Evolutionary conservation across 2,888 invertebrate genomes (phyloP), one percentile per base, ranked within the genome.

Genomic region (Timema cristinae): DNA sequence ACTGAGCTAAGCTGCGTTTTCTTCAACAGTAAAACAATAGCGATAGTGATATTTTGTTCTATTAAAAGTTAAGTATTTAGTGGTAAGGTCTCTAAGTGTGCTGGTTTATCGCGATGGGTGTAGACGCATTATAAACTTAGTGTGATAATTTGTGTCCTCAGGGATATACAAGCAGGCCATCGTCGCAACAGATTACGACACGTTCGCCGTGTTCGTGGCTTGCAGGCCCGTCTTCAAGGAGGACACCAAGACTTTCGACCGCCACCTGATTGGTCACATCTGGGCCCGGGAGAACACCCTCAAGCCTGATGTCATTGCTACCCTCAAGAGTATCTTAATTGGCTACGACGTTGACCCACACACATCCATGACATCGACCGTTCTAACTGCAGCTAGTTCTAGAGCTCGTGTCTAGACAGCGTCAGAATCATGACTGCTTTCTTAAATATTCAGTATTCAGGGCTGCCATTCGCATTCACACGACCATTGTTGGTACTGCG

Each of bases 151-250:
- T 32, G 32, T 32, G 32, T 32, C 32, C 32, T 32, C 73, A 75
- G 75, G 69, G 32, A 51, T 73, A 47, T 73, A 59, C 73, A 73
- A 69, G 67, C 61, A 69, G 54, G 71, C 72, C 68, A 56, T 75
- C 1, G 69, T 75, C 49, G 72, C 74, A 15, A 74, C 75, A 66
- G 74, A 75, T 71, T 75, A 75, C 71, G 74, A 74, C 10, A 72
- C 52, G 56, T 75, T 72, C 67, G 75, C 75, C 67, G 68, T 73
- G 7, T 70, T 71, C 72, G 13, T 74, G n/a, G 70, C 72, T 10
- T 75, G 75, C 73, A 71, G 56, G 16, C 71, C 70, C 7, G 50
- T 52, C 9, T 75, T 71, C 71, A 71, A 74, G 50, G 54, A 61
- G 11, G 15, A 13, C 56, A 75, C 67, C 50, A 73, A 72, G 70